These are phyloP conservation scores for Chlorops oryzae DNA, from an alignment of 1,140 invertebrate genomes.

Conservation along the genomic window DNA sequence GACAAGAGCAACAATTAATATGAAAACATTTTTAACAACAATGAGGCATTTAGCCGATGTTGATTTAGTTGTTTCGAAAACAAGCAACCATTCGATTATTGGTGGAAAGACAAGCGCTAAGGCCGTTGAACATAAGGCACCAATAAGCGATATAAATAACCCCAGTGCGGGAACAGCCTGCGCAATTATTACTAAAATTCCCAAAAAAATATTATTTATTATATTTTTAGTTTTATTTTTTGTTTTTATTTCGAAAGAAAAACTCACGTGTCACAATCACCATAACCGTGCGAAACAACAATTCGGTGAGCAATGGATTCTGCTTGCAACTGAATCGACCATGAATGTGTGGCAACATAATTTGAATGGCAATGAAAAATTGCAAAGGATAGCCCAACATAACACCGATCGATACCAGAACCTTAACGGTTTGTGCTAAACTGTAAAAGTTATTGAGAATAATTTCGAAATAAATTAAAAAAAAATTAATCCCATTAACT, in stretches of 20 bases:
- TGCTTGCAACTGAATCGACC: conserved; percentile 22
- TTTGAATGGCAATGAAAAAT: conserved; percentile 72
- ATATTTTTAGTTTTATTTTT: not conserved
- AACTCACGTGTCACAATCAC: conserved; percentile 70
- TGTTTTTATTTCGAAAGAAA: conserved; percentile 23
- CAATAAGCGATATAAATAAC: conserved; percentile 83
- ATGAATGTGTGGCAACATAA: conserved; percentile 53
- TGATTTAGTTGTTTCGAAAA: conserved; percentile 48
- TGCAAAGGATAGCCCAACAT: conserved; percentile 74
- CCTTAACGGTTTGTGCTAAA: conserved; percentile 53
- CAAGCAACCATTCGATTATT: conserved; percentile 70
- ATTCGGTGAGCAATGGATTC: conserved; percentile 51
- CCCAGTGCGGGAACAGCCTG: conserved; percentile 75
- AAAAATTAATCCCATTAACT: conserved; percentile 18
- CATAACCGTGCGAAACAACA: conserved; percentile 56
- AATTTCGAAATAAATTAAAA: not conserved
- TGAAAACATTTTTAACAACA: conserved; percentile 55
- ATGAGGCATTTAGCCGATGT: conserved; percentile 47
- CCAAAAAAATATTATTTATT: not conserved
- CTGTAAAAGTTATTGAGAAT: conserved; percentile 37
- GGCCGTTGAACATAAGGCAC: conserved; percentile 79
- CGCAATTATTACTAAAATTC: conserved; percentile 68
- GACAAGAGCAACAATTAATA: conserved; percentile 60
- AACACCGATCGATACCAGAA: conserved; percentile 69
- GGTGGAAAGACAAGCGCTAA: conserved; percentile 87